phyloP scores from a whole-genome alignment of 2,797 vertebrate genomes.

The Gila robusta region DNA sequence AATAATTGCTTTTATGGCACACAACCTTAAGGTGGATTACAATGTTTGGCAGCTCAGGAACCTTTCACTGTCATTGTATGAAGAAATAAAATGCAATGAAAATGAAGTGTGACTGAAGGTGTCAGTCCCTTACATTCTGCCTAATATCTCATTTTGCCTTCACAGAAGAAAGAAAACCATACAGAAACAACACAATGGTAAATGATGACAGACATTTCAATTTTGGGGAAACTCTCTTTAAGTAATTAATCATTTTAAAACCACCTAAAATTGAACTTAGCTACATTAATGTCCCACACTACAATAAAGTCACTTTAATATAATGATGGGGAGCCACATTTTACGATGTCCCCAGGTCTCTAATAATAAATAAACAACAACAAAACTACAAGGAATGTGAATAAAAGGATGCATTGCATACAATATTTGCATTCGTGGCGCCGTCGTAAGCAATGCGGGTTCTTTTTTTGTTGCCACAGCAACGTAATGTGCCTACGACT shows the following conservation, averaged over 20 bases:
- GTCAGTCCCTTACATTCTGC: not conserved
- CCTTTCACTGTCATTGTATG: not conserved
- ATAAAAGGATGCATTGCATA: not conserved
- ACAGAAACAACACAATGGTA: not conserved
- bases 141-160: not conserved
- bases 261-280: not conserved
- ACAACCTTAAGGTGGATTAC: not conserved
- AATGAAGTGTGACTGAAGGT: not conserved
- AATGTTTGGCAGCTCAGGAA: not conserved
- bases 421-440: not conserved
- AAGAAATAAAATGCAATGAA: not conserved
- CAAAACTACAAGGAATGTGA: not conserved
- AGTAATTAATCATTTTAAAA: not conserved
- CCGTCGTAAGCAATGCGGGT: not conserved
- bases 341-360: not conserved
- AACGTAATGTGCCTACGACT: not conserved
- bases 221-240: not conserved
- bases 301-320: not conserved
- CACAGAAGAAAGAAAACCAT: not conserved
- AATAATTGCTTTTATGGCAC: not conserved
- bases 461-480: slow-evolving; percentile 11
- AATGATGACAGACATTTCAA: not conserved
- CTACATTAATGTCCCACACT: not conserved
- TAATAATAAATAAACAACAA: not conserved
- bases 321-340: not conserved